Evolutionary conservation across 2,888 invertebrate species (phyloP).

Genomic region (Aelia acuminata): DNA sequence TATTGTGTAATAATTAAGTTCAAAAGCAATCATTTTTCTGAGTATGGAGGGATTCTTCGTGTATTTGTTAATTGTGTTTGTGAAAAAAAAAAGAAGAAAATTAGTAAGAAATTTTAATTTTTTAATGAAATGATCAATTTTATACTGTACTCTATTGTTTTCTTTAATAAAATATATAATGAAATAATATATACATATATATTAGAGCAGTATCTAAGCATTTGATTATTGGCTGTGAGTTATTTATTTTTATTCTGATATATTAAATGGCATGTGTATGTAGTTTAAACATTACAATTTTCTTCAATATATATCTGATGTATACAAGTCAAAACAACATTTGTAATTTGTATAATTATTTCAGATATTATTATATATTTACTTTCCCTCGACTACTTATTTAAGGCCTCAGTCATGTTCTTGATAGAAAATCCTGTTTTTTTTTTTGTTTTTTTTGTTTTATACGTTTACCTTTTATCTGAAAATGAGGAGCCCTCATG

Average conservation of each 20-base stretch:
- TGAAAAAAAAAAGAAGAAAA: too few species aligned
- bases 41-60: not conserved
- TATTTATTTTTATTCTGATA: not conserved
- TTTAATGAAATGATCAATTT: not conserved
- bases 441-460: not conserved
- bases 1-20: constrained; percentile 4
- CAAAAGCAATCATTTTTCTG: constrained; percentile 13
- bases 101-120: not conserved
- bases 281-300: not conserved
- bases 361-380: not conserved
- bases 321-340: not conserved
- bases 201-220: constrained; percentile 30
- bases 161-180: not conserved
- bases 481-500: not conserved
- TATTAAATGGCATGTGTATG: not conserved
- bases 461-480: not conserved
- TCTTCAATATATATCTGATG: not conserved
- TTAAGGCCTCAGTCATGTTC: not conserved
- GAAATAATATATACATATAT: not conserved
- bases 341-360: too few species aligned
- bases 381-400: not conserved
- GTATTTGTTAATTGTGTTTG: not conserved
- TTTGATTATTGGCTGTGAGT: constrained; percentile 49
- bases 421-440: not conserved
- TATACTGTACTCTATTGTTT: not conserved